Conservation (phyloP, 2,797 vertebrate species). For the Mastacembelus armatus region DNA sequence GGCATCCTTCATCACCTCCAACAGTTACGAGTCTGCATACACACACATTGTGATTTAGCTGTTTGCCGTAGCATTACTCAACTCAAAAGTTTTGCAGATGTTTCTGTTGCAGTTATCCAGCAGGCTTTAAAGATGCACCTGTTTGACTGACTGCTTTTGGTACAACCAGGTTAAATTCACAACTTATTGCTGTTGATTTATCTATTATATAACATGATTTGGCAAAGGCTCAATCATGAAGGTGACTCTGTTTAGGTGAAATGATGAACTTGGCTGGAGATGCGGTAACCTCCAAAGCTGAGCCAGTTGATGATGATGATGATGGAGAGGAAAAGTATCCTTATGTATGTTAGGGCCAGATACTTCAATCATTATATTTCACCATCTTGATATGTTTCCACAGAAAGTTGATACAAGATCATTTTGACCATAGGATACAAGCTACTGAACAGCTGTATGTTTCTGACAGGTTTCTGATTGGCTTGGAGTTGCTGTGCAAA, state of each 20-base stretch:
- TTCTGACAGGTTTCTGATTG: no score
- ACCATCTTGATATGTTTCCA: no score
- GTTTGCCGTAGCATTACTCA: conserved; percentile 22
- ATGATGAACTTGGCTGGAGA: background rate
- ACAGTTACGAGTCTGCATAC: background rate
- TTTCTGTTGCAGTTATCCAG: background rate
- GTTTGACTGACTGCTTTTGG: background rate
- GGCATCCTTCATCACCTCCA: conserved; percentile 39
- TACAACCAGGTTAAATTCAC: background rate
- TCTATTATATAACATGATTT: background rate
- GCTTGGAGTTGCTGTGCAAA: no score
- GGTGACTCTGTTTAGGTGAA: conserved; percentile 2
- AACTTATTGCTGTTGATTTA: background rate
- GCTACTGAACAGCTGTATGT: no score
- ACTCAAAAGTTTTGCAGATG: conserved; percentile 20
- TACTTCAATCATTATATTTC: no score
- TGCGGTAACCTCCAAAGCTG: background rate
- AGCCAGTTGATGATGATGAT: no score
- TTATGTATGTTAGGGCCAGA: no score
- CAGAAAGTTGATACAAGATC: no score
- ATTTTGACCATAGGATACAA: no score
- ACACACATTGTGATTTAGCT: background rate
- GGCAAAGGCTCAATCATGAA: background rate
- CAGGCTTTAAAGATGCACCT: background rate
- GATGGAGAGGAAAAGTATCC: no score